phyloP scores from a whole-genome alignment of 2,888 invertebrate species.

The Dorcus parallelipipedus region DNA sequence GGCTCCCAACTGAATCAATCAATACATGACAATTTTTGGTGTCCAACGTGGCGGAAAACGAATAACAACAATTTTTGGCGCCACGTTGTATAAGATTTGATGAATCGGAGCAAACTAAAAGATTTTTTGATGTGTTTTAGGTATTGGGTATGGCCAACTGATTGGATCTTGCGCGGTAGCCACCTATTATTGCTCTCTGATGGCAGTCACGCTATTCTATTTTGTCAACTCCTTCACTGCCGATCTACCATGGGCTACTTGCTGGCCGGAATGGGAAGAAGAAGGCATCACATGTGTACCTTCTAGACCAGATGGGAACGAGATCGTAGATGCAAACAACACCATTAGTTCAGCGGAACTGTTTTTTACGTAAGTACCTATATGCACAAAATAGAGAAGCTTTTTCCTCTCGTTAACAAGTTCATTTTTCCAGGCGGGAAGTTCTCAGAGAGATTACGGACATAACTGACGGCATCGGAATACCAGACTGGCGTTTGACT shows the following conservation, averaged over 20 bases:
- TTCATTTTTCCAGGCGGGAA: slow-evolving; percentile 35
- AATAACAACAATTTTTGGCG: too few species aligned
- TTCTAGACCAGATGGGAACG: slow-evolving; percentile 24
- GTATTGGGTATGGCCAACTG: slow-evolving; percentile 66
- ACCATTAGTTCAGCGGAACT: slow-evolving; percentile 50
- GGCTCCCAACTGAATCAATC: too few species aligned
- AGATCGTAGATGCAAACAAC: slow-evolving; percentile 3
- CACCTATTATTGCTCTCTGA: slow-evolving; percentile 73
- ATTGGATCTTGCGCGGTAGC: slow-evolving; percentile 64
- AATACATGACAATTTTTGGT: too few species aligned
- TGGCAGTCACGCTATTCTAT: slow-evolving; percentile 72
- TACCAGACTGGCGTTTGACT: slow-evolving; percentile 66
- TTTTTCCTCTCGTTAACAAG: too few species aligned
- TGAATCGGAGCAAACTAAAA: neutral
- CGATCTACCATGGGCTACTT: slow-evolving; percentile 70
- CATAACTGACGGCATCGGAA: slow-evolving; percentile 49
- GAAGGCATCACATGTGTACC: slow-evolving; percentile 34
- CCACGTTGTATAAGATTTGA: too few species aligned
- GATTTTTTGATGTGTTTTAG: slow-evolving; percentile 42
- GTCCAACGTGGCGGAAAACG: too few species aligned
- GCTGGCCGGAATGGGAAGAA: slow-evolving; percentile 57
- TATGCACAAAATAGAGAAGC: too few species aligned
- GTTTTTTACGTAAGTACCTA: slow-evolving; percentile 52
- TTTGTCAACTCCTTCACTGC: slow-evolving; percentile 67
- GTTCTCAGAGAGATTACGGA: slow-evolving; percentile 52